Base-by-base conservation (phyloP, 2,113 vertebrate genomes). In the Sterrhoptilus dennistouni region DNA sequence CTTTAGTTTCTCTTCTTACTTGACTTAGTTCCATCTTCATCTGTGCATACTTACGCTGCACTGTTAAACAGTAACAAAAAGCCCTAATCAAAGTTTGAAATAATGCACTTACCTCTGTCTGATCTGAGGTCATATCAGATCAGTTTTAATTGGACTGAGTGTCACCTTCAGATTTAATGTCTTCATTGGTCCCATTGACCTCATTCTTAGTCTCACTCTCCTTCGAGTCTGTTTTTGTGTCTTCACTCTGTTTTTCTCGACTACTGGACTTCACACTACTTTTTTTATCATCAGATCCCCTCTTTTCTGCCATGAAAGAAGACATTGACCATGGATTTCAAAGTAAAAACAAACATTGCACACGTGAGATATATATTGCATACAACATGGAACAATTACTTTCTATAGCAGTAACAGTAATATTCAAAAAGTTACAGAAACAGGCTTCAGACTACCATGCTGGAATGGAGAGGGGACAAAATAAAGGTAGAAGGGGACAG, bases 141-240 rank as follows among this genome's bases (percentile, higher is more conserved):
- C 99, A 99, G 99, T 99, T 99, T 99, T 99, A 99, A 99, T 99
- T 99, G 99, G 99, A 99, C 99, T 99, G 99, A 99, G 99, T 99
- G 99, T 99, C 99, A 99, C 99, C 99, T 99, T 99, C 99, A 99
- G 99, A 99, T 98, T 99, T 99, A 98, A 99, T 98, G 98, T 99
- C 99, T 99, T 99, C 98, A 95, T 96, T 98, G 98, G 99, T 99
- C 98, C 99, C 99, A 98, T 99, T 99, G 98, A 99, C 98, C 98
- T 99, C 98, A 97, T 98, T 98, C 98, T 98, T 99, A 96, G 98
- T 96, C 97, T 99, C 98, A 60, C 98, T 98, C 98, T 99, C 99
- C 99, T 99, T 99, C 95, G 98, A 98, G 96, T 99, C 98, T 95
- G 97, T 97, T 98, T 99, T 98, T 96, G 98, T 97, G 57, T 98